Conservation (phyloP, 2,888 invertebrate genomes). For the Dryobotodes eremita region DNA sequence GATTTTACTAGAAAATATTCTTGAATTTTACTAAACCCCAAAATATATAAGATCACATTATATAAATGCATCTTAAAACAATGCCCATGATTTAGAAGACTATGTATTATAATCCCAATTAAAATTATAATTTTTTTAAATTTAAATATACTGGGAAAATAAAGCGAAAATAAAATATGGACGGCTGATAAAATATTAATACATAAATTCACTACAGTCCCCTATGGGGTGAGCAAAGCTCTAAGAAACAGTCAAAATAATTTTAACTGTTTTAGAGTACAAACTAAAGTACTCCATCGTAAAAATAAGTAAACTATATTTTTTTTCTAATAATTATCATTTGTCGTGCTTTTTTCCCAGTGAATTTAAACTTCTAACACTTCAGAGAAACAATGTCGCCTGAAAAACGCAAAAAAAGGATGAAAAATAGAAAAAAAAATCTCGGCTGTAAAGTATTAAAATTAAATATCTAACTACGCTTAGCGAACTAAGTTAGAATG, state of each 20-base stretch:
- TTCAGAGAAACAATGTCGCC: constrained; percentile 38
- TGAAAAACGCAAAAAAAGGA: constrained; percentile 68
- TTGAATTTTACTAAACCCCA: constrained; percentile 62
- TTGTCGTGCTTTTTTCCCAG: constrained; percentile 62
- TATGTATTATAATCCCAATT: constrained; percentile 51
- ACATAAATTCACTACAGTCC: constrained; percentile 55
- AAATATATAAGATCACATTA: constrained; percentile 64
- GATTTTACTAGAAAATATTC: constrained; percentile 53
- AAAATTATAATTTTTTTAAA: constrained; percentile 45
- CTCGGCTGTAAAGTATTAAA: constrained; percentile 75
- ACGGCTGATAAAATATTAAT: constrained; percentile 61
- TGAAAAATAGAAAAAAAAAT: constrained; percentile 71
- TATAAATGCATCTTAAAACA: constrained; percentile 72
- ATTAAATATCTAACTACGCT: constrained; percentile 82
- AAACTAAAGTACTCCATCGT: constrained; percentile 31
- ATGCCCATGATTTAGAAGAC: constrained; percentile 72
- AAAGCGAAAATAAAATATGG: constrained; percentile 60
- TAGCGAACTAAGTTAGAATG: constrained; percentile 82
- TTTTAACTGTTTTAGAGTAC: constrained; percentile 41
- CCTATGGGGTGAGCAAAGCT: constrained; percentile 54
- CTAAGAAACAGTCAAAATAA: constrained; percentile 40
- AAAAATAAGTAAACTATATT: constrained; percentile 52
- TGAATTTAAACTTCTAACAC: constrained; percentile 55
- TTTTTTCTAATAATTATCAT: constrained; percentile 62
- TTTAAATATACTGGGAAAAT: constrained; percentile 67